A percentile compares a stretch with the other conserved stretches of the same genome.
Conservation (phyloP, 2,797 vertebrate species). For the Lepilemur septentrionalis region DNA sequence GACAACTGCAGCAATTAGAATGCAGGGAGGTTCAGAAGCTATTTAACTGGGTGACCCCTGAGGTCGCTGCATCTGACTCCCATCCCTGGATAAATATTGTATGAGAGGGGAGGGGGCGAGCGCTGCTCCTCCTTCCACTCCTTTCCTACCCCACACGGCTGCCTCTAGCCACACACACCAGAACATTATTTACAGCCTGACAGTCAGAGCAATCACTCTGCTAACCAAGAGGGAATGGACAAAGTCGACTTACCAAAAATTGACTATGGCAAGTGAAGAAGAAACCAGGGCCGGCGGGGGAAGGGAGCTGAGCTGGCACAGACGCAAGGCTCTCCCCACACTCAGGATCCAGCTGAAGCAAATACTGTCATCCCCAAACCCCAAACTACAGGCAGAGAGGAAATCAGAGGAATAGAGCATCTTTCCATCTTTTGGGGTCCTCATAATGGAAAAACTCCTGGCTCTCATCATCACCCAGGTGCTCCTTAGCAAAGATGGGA, state of each 20-base stretch:
- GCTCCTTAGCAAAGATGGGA: constrained; percentile 34
- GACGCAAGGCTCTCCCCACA: neutral
- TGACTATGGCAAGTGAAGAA: constrained; percentile 71
- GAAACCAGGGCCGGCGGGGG: constrained; percentile 42
- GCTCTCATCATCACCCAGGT: neutral
- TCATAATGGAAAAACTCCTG: neutral
- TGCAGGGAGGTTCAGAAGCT: constrained; percentile 88
- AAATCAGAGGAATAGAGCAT: constrained; percentile 23
- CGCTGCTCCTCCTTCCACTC: constrained; percentile 67
- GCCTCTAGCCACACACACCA: constrained; percentile 78
- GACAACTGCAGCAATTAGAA: constrained; percentile 91
- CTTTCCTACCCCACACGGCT: constrained; percentile 65
- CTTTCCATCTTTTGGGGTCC: neutral
- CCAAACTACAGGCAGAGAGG: neutral
- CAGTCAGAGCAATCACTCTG: constrained; percentile 81
- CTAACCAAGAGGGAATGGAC: constrained; percentile 80
- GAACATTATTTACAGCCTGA: constrained; percentile 84
- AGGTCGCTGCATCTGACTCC: constrained; percentile 89
- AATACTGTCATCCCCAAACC: neutral
- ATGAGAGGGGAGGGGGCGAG: constrained; percentile 85
- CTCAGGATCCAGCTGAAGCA: neutral
- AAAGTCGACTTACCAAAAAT: constrained; percentile 77
- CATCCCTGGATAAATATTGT: constrained; percentile 92
- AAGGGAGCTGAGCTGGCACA: constrained; percentile 41
- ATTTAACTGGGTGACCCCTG: constrained; percentile 92